Percentiles rank a stretch among this genome's conserved stretches.
Evolutionary conservation across 2,113 vertebrate species (phyloP).

Genomic region (Panthera leo): DNA sequence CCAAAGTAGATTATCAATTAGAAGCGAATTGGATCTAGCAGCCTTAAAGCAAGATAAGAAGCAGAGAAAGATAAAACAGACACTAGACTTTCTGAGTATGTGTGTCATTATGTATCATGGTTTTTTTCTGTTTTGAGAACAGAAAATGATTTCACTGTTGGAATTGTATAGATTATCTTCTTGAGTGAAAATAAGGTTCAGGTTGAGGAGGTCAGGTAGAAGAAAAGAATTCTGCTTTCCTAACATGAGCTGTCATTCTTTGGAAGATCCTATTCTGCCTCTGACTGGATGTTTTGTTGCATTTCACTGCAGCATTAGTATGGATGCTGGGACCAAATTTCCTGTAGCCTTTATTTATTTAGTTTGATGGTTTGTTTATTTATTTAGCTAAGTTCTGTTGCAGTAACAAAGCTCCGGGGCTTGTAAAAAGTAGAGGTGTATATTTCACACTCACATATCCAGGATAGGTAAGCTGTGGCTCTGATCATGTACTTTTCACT

Average conservation of each 20-base stretch:
- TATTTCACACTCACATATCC: background rate
- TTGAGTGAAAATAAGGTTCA: slow-evolving; percentile 13
- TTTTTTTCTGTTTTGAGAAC: slow-evolving; percentile 45
- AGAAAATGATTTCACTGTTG: slow-evolving; percentile 46
- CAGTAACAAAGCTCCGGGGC: background rate
- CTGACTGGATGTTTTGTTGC: slow-evolving; percentile 3
- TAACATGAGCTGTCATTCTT: background rate
- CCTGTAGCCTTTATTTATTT: background rate
- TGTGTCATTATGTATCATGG: slow-evolving; percentile 19
- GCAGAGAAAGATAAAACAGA: slow-evolving; percentile 47
- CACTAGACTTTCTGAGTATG: background rate
- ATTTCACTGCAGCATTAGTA: background rate
- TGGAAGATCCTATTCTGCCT: background rate
- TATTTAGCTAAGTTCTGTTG: background rate
- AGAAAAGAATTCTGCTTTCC: slow-evolving; percentile 51
- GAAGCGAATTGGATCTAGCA: slow-evolving; percentile 44
- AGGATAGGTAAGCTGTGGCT: background rate
- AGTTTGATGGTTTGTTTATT: too few species aligned
- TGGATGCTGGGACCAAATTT: slow-evolving; percentile 3
- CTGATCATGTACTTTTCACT: background rate
- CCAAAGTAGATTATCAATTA: slow-evolving; percentile 50
- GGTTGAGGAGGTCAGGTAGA: slow-evolving; percentile 22
- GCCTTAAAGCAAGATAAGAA: slow-evolving; percentile 10
- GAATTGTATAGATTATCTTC: slow-evolving; percentile 58
- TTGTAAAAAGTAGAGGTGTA: background rate